phyloP scores from a whole-genome alignment of 2,797 vertebrate genomes.

The Jordanella pulchra region DNA sequence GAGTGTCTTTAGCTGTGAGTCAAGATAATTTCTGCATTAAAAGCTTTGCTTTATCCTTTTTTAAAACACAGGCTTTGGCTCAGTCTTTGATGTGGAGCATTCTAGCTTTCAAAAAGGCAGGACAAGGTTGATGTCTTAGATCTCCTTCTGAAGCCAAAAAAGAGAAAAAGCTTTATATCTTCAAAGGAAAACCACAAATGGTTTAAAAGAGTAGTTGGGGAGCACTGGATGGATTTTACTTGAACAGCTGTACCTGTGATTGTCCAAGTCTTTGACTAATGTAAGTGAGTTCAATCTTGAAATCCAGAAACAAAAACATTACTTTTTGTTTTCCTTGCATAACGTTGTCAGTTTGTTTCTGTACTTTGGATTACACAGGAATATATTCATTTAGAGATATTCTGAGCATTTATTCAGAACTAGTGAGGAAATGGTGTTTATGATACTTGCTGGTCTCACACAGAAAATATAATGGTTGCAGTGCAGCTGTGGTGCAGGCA shows the following conservation, averaged over 20 bases:
- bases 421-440: not conserved
- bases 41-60: constrained; percentile 55
- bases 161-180: constrained; percentile 16
- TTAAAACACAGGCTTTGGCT: constrained; percentile 55
- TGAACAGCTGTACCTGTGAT: constrained; percentile 9
- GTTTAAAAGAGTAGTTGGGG: constrained; percentile 11
- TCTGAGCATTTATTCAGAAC: not conserved
- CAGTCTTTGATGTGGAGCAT: constrained; percentile 59
- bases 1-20: constrained; percentile 55
- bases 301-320: not conserved
- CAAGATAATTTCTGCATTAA: constrained; percentile 64
- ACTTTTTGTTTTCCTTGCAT: not conserved
- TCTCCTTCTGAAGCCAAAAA: constrained; percentile 40
- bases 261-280: constrained; percentile 11
- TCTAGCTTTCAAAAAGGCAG: constrained; percentile 55
- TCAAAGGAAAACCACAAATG: constrained; percentile 42
- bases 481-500: no score
- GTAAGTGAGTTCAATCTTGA: not conserved
- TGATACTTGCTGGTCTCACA: no score
- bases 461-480: no score
- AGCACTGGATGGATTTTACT: not conserved
- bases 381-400: not conserved
- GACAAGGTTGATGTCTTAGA: constrained; percentile 39
- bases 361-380: not conserved
- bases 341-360: not conserved